These are phyloP conservation scores for Hanleya hanleyi DNA, from an alignment of 2,888 invertebrate species.

Conservation along the genomic window DNA sequence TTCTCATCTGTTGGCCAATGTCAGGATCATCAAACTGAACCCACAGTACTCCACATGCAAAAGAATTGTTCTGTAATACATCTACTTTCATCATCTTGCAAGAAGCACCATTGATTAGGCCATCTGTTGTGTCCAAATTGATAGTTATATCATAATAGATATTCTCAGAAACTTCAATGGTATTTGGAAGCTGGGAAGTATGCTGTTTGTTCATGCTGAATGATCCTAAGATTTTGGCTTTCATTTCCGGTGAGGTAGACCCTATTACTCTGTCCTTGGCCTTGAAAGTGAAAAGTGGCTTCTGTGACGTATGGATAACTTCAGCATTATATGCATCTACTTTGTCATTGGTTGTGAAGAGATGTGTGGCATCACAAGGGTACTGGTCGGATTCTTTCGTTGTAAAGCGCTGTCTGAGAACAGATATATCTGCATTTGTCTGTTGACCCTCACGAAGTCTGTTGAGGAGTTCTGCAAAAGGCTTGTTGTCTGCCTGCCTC, in stretches of 20 bases:
- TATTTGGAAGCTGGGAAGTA: conserved; percentile 23
- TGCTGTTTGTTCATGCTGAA: neutral
- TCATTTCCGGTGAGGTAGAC: neutral
- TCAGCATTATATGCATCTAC: conserved; percentile 28
- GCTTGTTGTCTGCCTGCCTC: conserved; percentile 29
- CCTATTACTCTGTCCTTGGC: conserved; percentile 33
- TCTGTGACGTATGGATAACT: conserved; percentile 3
- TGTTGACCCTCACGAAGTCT: conserved; percentile 14
- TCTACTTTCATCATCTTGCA: too few relatives aligned
- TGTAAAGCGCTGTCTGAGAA: conserved; percentile 1
- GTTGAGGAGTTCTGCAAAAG: conserved; percentile 36
- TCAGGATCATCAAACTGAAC: too few relatives aligned
- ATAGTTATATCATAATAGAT: conserved; percentile 29
- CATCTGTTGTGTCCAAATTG: too few relatives aligned
- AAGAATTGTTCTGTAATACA: conserved; percentile 8
- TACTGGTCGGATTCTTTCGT: conserved; percentile 13
- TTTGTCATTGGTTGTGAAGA: conserved; percentile 32
- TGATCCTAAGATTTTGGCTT: too few relatives aligned
- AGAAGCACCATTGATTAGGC: too few relatives aligned
- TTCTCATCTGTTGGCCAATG: too few relatives aligned
- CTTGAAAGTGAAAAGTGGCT: conserved; percentile 15
- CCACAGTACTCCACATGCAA: conserved; percentile 12
- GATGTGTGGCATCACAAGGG: conserved; percentile 23
- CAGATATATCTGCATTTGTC: conserved; percentile 3
- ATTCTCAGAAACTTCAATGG: conserved; percentile 18